These are phyloP conservation scores for Cinclus mexicanus DNA, from an alignment of 2,113 vertebrate species.

Conservation along the genomic window DNA sequence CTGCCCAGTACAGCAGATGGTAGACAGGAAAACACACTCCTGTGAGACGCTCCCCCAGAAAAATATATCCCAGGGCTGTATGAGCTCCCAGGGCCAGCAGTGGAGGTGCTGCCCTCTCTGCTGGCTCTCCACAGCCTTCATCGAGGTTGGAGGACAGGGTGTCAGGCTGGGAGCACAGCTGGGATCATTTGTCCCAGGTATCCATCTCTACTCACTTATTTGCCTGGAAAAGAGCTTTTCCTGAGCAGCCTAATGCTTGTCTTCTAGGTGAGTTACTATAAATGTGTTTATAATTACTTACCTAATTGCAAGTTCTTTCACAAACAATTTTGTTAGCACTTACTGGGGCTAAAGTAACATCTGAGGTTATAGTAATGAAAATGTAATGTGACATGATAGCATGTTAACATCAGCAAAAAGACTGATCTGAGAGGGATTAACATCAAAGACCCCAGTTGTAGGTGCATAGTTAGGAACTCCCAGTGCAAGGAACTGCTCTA, in stretches of 20 bases:
- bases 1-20: background rate
- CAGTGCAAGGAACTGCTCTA: background rate
- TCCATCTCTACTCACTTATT: background rate
- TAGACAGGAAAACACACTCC: background rate
- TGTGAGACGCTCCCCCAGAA: background rate
- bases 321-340: background rate
- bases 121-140: fast-evolving
- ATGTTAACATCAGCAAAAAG: background rate
- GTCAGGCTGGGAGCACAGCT: background rate
- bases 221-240: background rate
- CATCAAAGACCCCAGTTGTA: fast-evolving
- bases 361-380: background rate
- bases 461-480: background rate
- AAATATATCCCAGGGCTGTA: fast-evolving
- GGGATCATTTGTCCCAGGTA: background rate
- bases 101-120: background rate
- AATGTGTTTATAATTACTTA: conserved; percentile 1
- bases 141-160: fast-evolving
- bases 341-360: background rate
- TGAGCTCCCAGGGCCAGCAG: fast-evolving
- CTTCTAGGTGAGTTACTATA: background rate
- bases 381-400: background rate
- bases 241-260: background rate
- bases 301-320: background rate
- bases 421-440: background rate